Percentiles rank a stretch among this genome's conserved stretches.
Evolutionary conservation across 2,888 invertebrate species (phyloP).

Genomic region (Erebia ligea): DNA sequence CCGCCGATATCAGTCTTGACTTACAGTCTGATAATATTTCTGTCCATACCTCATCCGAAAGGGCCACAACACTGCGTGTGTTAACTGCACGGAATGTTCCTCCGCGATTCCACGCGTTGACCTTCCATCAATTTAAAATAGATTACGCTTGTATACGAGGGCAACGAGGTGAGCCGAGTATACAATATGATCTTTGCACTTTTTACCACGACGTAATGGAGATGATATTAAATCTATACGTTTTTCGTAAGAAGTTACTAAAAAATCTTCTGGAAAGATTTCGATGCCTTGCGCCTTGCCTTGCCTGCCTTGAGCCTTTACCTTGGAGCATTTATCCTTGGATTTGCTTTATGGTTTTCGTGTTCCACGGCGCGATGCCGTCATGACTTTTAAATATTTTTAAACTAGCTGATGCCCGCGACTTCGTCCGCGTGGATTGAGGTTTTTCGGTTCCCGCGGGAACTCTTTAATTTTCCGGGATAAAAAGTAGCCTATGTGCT

Average conservation of each 20-base stretch:
- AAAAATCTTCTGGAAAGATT: too few species aligned
- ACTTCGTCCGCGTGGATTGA: too few species aligned
- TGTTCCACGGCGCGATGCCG: too few species aligned
- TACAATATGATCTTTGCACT: constrained; percentile 21
- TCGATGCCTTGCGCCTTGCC: too few species aligned
- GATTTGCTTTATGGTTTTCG: too few species aligned
- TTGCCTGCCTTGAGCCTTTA: too few species aligned
- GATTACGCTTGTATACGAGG: constrained; percentile 49
- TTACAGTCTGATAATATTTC: constrained; percentile 40
- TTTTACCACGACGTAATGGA: neutral
- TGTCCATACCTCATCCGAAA: constrained; percentile 45
- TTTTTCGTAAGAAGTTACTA: neutral
- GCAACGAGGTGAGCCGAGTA: constrained; percentile 33
- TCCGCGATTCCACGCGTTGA: constrained; percentile 58
- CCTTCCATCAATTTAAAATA: constrained; percentile 80
- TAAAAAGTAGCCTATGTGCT: too few species aligned
- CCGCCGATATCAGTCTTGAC: constrained; percentile 17
- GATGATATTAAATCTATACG: neutral
- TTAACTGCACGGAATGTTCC: constrained; percentile 49
- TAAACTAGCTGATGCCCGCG: too few species aligned
- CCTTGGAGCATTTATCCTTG: too few species aligned
- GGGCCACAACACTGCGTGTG: constrained; percentile 42
- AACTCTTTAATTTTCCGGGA: too few species aligned
- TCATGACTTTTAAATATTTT: too few species aligned
- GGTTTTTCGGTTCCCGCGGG: too few species aligned